A percentile compares a stretch with the other conserved stretches of the same genome.
These are phyloP conservation scores for Orchesella cincta DNA, from an alignment of 1,140 invertebrate species.

Conservation along the genomic window DNA sequence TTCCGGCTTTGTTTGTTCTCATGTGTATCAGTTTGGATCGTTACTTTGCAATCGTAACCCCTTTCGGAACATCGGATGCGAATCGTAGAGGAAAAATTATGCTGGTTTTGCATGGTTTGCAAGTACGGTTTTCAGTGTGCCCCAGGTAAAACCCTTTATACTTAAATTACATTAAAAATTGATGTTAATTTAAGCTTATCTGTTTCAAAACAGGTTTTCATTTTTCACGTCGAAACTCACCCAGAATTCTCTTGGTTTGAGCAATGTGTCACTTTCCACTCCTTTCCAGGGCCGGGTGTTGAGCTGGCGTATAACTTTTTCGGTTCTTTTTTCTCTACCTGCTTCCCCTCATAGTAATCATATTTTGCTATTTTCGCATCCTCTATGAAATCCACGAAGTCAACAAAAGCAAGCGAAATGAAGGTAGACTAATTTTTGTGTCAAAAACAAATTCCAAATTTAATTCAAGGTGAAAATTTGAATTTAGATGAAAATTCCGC, in stretches of 20 bases:
- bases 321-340: conserved; percentile 83
- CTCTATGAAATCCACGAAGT: conserved; percentile 68
- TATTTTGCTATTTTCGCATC: conserved; percentile 83
- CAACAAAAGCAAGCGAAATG: neutral
- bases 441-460: neutral
- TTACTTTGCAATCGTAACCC: conserved; percentile 76
- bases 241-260: conserved; percentile 72
- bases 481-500: neutral
- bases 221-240: conserved; percentile 79
- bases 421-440: neutral
- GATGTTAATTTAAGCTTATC: no score
- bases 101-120: conserved; percentile 72
- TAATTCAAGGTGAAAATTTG: neutral
- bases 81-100: conserved; percentile 73
- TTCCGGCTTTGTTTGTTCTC: no score
- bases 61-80: conserved; percentile 69
- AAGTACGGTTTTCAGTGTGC: conserved; percentile 75
- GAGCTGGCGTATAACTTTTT: conserved; percentile 75
- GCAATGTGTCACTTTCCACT: conserved; percentile 79
- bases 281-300: conserved; percentile 66
- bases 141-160: conserved; percentile 68
- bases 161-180: no score
- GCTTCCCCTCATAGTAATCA: conserved; percentile 78
- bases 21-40: no score
- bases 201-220: conserved; percentile 71